These are phyloP conservation scores for Nasonovia ribisnigri DNA, from an alignment of 2,888 invertebrate species.

Conservation along the genomic window DNA sequence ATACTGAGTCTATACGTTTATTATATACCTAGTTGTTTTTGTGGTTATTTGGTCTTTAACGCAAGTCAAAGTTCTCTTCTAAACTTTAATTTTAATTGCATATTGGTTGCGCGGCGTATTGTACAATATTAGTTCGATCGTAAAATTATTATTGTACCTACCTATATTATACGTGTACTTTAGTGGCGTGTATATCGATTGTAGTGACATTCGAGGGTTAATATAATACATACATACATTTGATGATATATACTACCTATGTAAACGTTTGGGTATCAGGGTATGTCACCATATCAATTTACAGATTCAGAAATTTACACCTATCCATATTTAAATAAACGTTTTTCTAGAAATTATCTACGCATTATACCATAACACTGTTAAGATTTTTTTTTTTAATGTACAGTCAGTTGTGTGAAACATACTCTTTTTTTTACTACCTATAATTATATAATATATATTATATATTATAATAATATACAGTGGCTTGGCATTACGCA, in stretches of 20 bases:
- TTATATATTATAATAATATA: too few relatives aligned
- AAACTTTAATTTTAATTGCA: conserved; percentile 4
- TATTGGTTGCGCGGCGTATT: not conserved
- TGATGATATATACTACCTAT: not conserved
- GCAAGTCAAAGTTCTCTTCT: not conserved
- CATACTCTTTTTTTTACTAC: not conserved
- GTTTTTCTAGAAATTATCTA: not conserved
- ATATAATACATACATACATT: not conserved
- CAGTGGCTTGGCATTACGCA: not conserved
- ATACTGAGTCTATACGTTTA: not conserved
- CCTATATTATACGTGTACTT: not conserved
- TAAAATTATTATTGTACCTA: not conserved
- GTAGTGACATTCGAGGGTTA: not conserved
- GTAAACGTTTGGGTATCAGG: not conserved
- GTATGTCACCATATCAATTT: not conserved
- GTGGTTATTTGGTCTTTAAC: too few relatives aligned
- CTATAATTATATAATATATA: too few relatives aligned
- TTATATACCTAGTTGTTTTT: not conserved
- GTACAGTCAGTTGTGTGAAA: not conserved
- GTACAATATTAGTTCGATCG: not conserved
- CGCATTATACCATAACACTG: not conserved
- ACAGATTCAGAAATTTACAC: not conserved
- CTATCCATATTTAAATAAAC: not conserved
- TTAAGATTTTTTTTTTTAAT: not conserved
- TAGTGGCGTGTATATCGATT: not conserved